A percentile compares a stretch with the other conserved stretches of the same genome.
Evolutionary conservation across 2,888 invertebrate genomes (phyloP).

Genomic region (Autographa pulchrina): DNA sequence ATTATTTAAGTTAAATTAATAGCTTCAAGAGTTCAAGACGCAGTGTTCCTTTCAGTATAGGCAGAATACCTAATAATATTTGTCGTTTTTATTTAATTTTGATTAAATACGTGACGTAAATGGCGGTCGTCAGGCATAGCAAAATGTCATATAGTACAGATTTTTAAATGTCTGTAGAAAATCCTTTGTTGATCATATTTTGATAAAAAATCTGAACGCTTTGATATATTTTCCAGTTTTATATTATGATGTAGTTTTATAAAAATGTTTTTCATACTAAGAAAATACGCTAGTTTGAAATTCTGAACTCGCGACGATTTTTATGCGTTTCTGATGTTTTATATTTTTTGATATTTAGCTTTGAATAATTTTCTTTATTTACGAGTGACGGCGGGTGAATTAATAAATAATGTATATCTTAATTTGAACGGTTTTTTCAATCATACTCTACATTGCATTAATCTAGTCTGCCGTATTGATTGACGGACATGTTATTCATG

Average conservation of each 20-base stretch:
- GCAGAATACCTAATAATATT: neutral
- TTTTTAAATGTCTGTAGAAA: slow-evolving; percentile 16
- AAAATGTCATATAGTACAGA: slow-evolving; percentile 31
- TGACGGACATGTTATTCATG: no score
- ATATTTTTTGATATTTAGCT: neutral
- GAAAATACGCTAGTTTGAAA: neutral
- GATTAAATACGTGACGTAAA: neutral
- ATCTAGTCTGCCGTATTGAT: no score
- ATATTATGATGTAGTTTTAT: no score
- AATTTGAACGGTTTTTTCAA: no score
- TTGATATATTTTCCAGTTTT: neutral
- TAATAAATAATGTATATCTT: no score
- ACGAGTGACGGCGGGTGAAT: no score
- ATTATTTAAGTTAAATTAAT: no score
- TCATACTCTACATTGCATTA: no score
- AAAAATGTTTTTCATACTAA: neutral
- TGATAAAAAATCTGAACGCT: neutral
- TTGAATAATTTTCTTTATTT: no score
- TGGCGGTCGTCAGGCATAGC: neutral
- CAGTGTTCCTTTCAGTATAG: neutral
- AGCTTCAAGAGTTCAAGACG: slow-evolving; percentile 16
- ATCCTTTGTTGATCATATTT: neutral
- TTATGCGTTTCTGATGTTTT: neutral
- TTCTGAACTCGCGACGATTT: neutral
- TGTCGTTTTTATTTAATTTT: neutral